Evolutionary conservation across 2,888 invertebrate species (phyloP).

Genomic region (Octodonta nipae): DNA sequence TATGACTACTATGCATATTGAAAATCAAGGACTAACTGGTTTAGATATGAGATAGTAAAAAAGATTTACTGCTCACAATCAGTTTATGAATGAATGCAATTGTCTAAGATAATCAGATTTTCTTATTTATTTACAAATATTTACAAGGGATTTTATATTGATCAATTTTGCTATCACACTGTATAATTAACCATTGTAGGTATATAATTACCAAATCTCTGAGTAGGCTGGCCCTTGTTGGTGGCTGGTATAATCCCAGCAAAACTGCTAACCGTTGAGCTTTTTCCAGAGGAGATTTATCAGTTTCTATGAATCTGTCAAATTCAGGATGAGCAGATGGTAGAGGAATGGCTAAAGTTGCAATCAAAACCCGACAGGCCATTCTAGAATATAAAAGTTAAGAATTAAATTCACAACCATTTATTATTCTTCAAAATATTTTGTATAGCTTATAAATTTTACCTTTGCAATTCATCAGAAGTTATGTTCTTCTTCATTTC

Average conservation of each 20-base stretch:
- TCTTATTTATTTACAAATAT: too few species aligned
- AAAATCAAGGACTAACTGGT: too few species aligned
- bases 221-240: constrained; percentile 72
- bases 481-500: constrained; percentile 96
- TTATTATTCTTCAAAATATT: too few species aligned
- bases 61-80: too few species aligned
- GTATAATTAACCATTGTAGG: too few species aligned
- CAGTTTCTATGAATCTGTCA: constrained; percentile 93
- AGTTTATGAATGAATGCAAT: too few species aligned
- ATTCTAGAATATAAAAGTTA: constrained; percentile 37
- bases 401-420: background rate
- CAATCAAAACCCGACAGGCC: constrained; percentile 89
- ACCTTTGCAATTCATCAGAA: constrained; percentile 81
- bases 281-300: constrained; percentile 91
- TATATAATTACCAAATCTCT: constrained; percentile 57
- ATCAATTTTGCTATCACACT: too few species aligned
- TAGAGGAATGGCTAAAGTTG: constrained; percentile 87
- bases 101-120: too few species aligned
- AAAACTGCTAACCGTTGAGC: constrained; percentile 83
- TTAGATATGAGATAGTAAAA: too few species aligned
- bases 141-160: too few species aligned
- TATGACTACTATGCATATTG: too few species aligned
- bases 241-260: constrained; percentile 78
- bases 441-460: too few species aligned
- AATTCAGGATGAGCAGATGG: constrained; percentile 92